phyloP scores from a whole-genome alignment of 2,888 invertebrate species.

The Caenorhabditis zanzibari region DNA sequence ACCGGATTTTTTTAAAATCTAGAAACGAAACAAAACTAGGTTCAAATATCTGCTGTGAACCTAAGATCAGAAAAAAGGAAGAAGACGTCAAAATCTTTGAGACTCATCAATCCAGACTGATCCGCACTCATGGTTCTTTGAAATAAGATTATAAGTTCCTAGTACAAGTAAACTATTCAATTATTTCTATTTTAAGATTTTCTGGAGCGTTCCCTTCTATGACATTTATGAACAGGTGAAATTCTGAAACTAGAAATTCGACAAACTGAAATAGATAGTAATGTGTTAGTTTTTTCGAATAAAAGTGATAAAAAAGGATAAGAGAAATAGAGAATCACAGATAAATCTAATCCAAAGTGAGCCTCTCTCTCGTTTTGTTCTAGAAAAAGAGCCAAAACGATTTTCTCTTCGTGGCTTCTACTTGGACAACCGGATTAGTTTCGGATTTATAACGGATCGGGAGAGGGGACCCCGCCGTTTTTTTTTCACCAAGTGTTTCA shows the following conservation, averaged over 20 bases:
- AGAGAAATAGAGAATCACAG: constrained; percentile 43
- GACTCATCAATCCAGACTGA: no score
- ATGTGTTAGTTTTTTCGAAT: background rate
- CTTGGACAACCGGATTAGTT: constrained; percentile 58
- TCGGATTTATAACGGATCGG: constrained; percentile 53
- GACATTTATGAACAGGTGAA: background rate
- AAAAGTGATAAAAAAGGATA: constrained; percentile 12
- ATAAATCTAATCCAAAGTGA: constrained; percentile 42
- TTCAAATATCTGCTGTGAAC: no score
- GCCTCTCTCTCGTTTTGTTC: constrained; percentile 46
- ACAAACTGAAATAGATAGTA: background rate
- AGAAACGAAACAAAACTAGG: no score
- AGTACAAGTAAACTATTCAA: background rate
- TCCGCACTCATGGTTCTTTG: background rate
- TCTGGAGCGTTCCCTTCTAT: background rate
- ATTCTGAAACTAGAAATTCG: background rate
- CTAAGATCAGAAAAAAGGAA: no score
- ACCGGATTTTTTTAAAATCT: no score
- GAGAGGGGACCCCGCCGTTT: background rate
- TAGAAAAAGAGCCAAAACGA: constrained; percentile 30
- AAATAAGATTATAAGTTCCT: constrained; percentile 3
- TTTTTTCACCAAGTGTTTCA: constrained; percentile 49
- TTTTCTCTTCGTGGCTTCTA: constrained; percentile 17
- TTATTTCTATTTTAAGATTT: background rate
- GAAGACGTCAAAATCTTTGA: no score